These are phyloP conservation scores for Tryphoninae sp. DNA, from an alignment of 2,888 invertebrate species.

Conservation along the genomic window DNA sequence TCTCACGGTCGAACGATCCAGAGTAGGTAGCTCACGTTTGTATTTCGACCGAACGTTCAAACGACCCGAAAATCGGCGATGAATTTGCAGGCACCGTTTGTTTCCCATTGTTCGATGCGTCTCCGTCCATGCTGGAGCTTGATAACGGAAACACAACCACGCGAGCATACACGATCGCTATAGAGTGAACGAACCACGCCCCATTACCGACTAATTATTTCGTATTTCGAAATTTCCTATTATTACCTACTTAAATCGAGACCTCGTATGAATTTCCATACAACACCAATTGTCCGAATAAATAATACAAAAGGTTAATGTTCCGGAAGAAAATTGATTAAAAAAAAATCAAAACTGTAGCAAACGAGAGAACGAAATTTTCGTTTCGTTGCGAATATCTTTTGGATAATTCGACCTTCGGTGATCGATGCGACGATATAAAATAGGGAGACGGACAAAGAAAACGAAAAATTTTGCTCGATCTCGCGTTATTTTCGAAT, in stretches of 20 bases:
- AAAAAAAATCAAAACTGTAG: too few species aligned
- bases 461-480: not conserved
- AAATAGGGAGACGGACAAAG: not conserved
- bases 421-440: not conserved
- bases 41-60: constrained; percentile 52
- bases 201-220: constrained; percentile 46
- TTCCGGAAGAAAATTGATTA: not conserved
- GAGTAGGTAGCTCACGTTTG: constrained; percentile 35
- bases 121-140: constrained; percentile 3
- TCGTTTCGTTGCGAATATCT: not conserved
- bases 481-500: constrained; percentile 21
- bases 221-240: not conserved
- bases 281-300: not conserved
- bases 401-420: not conserved
- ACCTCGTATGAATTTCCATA: not conserved
- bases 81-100: constrained; percentile 60
- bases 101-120: constrained; percentile 52
- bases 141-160: constrained; percentile 9
- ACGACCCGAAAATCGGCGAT: constrained; percentile 51
- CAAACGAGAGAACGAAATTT: not conserved
- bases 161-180: constrained; percentile 23
- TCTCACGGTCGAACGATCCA: constrained; percentile 39
- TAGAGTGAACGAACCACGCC: not conserved
- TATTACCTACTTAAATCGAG: too few species aligned
- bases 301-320: not conserved